Base-by-base conservation (phyloP, 2,797 vertebrate genomes). In the Hydrolagus colliei region DNA sequence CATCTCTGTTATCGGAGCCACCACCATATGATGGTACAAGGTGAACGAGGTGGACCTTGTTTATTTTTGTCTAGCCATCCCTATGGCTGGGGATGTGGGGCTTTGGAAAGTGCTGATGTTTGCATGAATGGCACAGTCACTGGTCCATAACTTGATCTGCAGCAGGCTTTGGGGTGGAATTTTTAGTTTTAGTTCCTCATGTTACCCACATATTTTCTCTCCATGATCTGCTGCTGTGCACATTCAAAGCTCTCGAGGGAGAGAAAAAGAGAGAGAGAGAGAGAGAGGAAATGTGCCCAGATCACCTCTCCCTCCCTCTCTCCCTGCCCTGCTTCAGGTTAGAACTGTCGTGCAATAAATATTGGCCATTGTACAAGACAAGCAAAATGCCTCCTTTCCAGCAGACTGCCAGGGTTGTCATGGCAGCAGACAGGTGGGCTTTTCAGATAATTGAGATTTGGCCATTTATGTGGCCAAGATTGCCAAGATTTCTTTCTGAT, bases 251-350 rank as follows among this genome's bases (percentile, higher is more conserved):
- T 20, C 32, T 71, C 41, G 12, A 52, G 41, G 41, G 41, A 52
- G 41, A 52, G 41, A 52, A 6, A 10, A 18, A 84, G n/a, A 84
- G 79, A 27, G n/a, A 84, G 79, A 27, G 41, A 52, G 41, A 52
- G 41, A 18, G 35, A 84, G n/a, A 84, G 79, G 79, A 68, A 84
- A 52, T 84, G 79, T 68, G 79, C 65, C 79, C 79, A 71, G 65
- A 41, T 27, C 79, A 4, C 41, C 41, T 32, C n/a, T 14, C 41
- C 18, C 22, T 52, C 41, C 41, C 41, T 32, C 12, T 14, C 41
- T 18, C 22, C 27, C 41, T 52, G 3, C 41, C 41, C 41, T 52
- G 41, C 6, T 52, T 68, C 16, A 84, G 65, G 79, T 71, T 84
- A 71, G 79, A 11, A 68, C 68, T 84, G 79, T 84, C 9, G 2